A percentile compares a stretch with the other conserved stretches of the same genome.
phyloP scores from a whole-genome alignment of 2,797 vertebrate species.

The Spinibarbus caldwelli region DNA sequence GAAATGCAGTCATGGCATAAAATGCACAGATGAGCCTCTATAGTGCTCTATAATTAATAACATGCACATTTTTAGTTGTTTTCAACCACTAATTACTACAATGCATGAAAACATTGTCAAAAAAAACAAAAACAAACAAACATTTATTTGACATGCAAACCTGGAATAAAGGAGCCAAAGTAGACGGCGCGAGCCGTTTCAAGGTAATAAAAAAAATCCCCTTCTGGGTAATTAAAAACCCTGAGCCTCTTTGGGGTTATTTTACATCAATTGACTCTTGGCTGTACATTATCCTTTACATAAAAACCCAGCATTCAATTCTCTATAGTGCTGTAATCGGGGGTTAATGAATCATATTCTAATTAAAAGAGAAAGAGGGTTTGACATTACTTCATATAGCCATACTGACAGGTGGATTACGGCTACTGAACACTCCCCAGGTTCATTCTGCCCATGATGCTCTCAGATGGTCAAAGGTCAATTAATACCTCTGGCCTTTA shows the following conservation, averaged over 20 bases:
- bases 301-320: conserved; percentile 25
- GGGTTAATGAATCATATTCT: conserved; percentile 34
- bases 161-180: conserved; percentile 1
- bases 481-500: not conserved
- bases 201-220: conserved; percentile 7
- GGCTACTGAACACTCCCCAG: not conserved
- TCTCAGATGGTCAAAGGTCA: conserved; percentile 23
- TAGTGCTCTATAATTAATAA: not conserved
- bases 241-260: conserved; percentile 22
- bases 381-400: conserved; percentile 18
- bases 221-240: conserved; percentile 29
- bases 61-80: not conserved
- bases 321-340: conserved; percentile 38
- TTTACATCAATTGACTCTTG: conserved; percentile 38
- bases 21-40: not conserved
- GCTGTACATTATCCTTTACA: conserved; percentile 45
- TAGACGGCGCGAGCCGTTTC: not conserved
- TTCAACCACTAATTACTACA: conserved; percentile 2
- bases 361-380: conserved; percentile 27
- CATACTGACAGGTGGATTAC: not conserved
- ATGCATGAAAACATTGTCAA: not conserved
- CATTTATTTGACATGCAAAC: not conserved
- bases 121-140: too few relatives aligned
- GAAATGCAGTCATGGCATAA: not conserved
- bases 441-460: conserved; percentile 17